Percentiles rank a stretch among this genome's conserved stretches.
These are phyloP conservation scores for Agriotes lineatus DNA, from an alignment of 2,888 invertebrate species.

Conservation along the genomic window DNA sequence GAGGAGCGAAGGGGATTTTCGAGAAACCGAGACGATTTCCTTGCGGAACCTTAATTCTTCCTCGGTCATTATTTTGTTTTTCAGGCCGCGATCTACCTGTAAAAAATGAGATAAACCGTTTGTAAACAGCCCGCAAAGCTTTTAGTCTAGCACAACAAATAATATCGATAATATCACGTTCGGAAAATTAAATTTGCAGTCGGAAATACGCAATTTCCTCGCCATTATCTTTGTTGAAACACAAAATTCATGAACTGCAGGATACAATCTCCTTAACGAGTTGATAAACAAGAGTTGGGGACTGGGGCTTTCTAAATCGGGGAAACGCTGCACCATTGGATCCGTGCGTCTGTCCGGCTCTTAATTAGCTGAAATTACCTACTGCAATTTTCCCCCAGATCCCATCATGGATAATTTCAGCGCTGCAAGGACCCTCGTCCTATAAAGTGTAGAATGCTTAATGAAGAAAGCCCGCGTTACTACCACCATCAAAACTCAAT, in stretches of 20 bases:
- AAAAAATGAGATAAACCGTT: background rate
- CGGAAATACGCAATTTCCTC: constrained; percentile 33
- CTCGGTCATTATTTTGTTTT: too few species aligned
- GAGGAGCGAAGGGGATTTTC: constrained; percentile 37
- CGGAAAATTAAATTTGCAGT: constrained; percentile 29
- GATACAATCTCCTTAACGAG: constrained; percentile 29
- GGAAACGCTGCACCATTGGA: constrained; percentile 13
- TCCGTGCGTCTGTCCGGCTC: background rate
- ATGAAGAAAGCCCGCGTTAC: constrained; percentile 17
- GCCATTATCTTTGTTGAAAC: constrained; percentile 29
- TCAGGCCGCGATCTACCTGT: too few species aligned
- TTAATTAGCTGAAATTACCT: constrained; percentile 22
- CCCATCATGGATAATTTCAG: background rate
- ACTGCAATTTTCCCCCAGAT: background rate
- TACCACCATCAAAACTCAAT: constrained; percentile 16
- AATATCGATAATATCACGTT: constrained; percentile 26
- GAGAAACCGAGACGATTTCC: background rate
- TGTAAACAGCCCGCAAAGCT: background rate
- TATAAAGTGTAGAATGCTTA: constrained; percentile 17
- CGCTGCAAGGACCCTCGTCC: background rate
- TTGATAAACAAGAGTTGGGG: constrained; percentile 29
- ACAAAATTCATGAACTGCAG: constrained; percentile 28
- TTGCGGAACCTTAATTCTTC: too few species aligned
- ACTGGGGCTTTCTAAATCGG: constrained; percentile 4
- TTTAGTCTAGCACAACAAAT: background rate